Evolutionary conservation across 92 coral and sea anemone species (phyloP), one percentile per base, ranked within the genome.

Genomic region (Paragorgia papillata): DNA sequence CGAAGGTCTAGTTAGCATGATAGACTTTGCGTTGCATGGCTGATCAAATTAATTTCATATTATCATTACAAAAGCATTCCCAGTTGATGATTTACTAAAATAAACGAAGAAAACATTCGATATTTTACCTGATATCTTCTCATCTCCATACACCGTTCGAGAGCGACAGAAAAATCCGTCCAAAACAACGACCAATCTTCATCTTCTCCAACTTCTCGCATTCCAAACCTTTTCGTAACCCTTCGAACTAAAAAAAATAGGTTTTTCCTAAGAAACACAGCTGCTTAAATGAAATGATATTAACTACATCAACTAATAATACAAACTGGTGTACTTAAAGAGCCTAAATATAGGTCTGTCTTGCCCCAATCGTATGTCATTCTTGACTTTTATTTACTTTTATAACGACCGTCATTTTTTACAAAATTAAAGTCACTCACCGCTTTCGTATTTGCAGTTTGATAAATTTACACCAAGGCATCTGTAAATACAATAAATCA

Each of bases 131-230:
- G 98, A 70, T 94, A 94, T 64, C 98, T 82, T 41, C 87, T 91
- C 98, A 94, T 94, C 31, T 94, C 98, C 97, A 94, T 94, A 73
- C 98, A 94, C 5, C 98, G 85, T 75, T 94, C 98, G 54, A 94
- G 62, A 18, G 98, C 97, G 30, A 94, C 95, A 19, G 98, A 91
- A 35, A 87, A 88, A 79, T 94, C 98, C 2, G 96, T 88, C 98
- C 98, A 94, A 29, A 82, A 91, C 22, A 94, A 83, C 21, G 97
- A 80, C 98, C 98, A 94, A 24, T 94, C 98, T 57, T 94, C 98
- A n/a, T 94, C 98, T 29, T 94, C 98, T 0, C 98, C 98, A 6
- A 91, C 98, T 41, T 94, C 98, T 56, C 85, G 91, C 98, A 94
- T 94, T 13, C 97, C 98, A 69, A 94, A 94, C 37, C 97, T 86